Base-by-base conservation (phyloP, 1,140 invertebrate species). In the Cotesia glomerata region DNA sequence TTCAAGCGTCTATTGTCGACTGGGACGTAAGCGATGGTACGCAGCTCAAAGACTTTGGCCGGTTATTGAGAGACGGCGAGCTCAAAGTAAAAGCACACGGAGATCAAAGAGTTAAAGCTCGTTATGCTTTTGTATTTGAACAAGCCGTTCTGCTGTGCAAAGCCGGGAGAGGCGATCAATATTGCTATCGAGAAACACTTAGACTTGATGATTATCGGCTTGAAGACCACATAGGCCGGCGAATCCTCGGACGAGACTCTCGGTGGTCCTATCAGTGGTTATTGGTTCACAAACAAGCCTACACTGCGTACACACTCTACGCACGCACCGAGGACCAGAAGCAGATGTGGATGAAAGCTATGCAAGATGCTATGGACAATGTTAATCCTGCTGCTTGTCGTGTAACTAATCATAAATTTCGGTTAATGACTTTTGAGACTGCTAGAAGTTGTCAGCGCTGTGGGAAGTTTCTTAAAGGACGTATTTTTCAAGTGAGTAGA, bases 111-210 rank as follows among this genome's bases (percentile, higher is more conserved):
- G 88, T 93, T 0, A 93, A 94, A 82, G 91, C 91, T 54, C 92
- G 96, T 84, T 98, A 97, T 84, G 95, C 97, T 13, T 99, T 99
- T 86, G 92, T 99, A 34, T 99, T 99, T 87, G 97, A 99, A 83
- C 97, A 97, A 90, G 94, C 97, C 34, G 93, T 99, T 87, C 90
- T 99, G 67, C 93, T 99, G 85, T 98, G 97, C 83, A 99, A 99
- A 88, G 90, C 93, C 11, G 90, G 92, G 26, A 91, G 93, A 88
- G 94, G 96, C 72, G 96, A 97, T 81, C 95, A 97, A 79, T 98
- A 97, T 86, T 95, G 93, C 80, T 98, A 93, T 87, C 94, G 96
- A 72, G 93, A 95, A 80, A 95, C 93, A 13, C 89, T 98, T 49
- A 90, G 92, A 68, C 88, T 99, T 59, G 90, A 92, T 64, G 94